Evolutionary conservation across 2,797 vertebrate genomes (phyloP), one percentile per base, ranked within the genome.

Genomic region (Oreochromis mossambicus): DNA sequence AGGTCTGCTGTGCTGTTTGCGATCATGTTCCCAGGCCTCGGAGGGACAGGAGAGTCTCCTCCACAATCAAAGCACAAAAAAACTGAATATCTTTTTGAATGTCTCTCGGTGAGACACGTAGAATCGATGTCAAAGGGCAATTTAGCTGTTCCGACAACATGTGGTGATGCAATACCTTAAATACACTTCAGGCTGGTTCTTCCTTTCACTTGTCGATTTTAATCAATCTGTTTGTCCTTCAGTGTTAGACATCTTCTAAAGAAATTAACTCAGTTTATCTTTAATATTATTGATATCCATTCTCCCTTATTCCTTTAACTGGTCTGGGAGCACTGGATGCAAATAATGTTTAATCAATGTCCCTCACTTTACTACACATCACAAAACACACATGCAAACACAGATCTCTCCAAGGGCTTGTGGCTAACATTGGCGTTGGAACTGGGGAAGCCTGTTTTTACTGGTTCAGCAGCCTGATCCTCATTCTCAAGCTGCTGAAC

Each of bases 371-470:
- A 75, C 46, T 21, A 8, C 46, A 78, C 56, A 19, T 58, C 14
- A n/a, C 55, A 61, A 68, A 70, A 75, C 38, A 87, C 6, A 52
- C 70, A 70, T 6, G 46, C 46, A 73, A 78, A 88, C 77, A 73
- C 29, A 21, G 0, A 34, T 29, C 10, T 76, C 70, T 56, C 13
- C 12, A 66, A 15, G 32, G 68, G 26, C 43, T 75, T 32, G 5
- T 13, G 46, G 43, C 41, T 48, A 0, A 48, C 26, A 32, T 12
- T 50, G 11, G 7, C 0, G 6, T 19, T 10, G 70, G n/a, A 63
- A 38, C 29, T n/a, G 51, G 13, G 5, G 8, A 13, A 83, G 58
- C 50, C 52, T 55, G 81, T 3, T 54, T 51, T 13, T 19, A 4
- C 84, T 48, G 56, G 75, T 55, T 86, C 63, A 73, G 61, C 51